These are phyloP conservation scores for Apomyelois bistriatella DNA, from an alignment of 2,888 invertebrate genomes.

Conservation along the genomic window DNA sequence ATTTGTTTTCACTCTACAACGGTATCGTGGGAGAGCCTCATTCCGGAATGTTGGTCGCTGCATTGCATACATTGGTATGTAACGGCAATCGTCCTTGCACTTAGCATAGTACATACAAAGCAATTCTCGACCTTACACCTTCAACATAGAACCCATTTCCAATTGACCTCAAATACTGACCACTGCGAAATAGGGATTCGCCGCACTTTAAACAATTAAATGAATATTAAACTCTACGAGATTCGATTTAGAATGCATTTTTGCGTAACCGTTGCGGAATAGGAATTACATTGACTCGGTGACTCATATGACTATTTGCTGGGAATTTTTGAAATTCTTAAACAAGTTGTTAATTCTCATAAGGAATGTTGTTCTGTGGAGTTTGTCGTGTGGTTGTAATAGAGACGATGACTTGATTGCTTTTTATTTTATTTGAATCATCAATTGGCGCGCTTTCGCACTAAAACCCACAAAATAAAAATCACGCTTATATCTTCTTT, in stretches of 20 bases:
- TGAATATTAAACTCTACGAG: neutral
- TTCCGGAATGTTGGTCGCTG: conserved; percentile 50
- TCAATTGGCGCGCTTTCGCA: neutral
- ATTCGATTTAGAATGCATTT: neutral
- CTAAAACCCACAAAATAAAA: too few relatives aligned
- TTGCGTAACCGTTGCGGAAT: neutral
- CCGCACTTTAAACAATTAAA: neutral
- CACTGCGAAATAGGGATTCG: neutral
- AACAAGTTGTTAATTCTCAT: conserved; percentile 4
- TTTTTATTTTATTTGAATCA: neutral
- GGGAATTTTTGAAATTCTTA: conserved; percentile 15
- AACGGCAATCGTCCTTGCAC: conserved; percentile 16
- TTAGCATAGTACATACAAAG: conserved; percentile 7
- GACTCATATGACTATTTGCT: conserved; percentile 6
- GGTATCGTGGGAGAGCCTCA: conserved; percentile 47
- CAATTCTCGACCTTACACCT: neutral
- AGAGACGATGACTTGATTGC: neutral
- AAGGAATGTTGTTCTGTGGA: neutral
- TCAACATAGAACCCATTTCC: neutral
- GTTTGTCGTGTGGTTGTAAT: neutral
- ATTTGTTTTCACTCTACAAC: neutral
- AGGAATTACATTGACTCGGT: neutral
- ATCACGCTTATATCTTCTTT: too few relatives aligned
- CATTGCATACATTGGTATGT: conserved; percentile 41
- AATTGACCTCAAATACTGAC: neutral